Evolutionary conservation across 2,888 invertebrate genomes (phyloP).

Genomic region (Tipula vernalis): DNA sequence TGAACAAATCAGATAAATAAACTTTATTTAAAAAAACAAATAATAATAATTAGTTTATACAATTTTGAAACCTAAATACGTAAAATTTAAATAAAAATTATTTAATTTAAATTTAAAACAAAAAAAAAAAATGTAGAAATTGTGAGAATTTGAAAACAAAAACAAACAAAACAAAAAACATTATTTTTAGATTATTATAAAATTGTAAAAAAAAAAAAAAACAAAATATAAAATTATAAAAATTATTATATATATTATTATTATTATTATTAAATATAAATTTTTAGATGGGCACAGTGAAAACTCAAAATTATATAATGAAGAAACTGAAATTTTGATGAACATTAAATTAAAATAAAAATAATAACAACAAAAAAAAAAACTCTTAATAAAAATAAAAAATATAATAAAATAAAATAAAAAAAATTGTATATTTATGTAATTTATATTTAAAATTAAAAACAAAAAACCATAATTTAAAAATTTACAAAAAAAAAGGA

Average conservation of each 20-base stretch:
- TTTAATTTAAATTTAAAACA: neutral
- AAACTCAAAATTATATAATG: neutral
- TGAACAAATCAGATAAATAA: neutral
- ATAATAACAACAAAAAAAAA: neutral
- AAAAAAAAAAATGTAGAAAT: neutral
- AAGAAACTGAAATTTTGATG: neutral
- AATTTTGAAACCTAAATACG: neutral
- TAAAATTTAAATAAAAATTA: neutral
- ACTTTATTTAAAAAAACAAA: neutral
- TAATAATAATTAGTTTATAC: neutral
- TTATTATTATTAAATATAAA: neutral
- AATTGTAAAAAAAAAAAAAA: neutral
- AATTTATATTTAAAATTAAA: slow-evolving; percentile 8
- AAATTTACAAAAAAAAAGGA: neutral
- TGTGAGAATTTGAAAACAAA: neutral
- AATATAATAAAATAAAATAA: neutral
- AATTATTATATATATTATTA: neutral
- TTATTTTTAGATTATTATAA: slow-evolving; percentile 4
- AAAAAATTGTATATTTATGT: slow-evolving; percentile 9
- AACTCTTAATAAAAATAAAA: neutral
- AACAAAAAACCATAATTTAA: neutral
- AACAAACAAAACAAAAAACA: neutral
- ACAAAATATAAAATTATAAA: neutral
- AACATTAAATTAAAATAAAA: neutral
- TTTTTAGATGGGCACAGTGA: neutral